Percentiles rank a stretch among this genome's conserved stretches.
Conservation (phyloP, 2,888 invertebrate species). For the Ganaspis brasiliensis region DNA sequence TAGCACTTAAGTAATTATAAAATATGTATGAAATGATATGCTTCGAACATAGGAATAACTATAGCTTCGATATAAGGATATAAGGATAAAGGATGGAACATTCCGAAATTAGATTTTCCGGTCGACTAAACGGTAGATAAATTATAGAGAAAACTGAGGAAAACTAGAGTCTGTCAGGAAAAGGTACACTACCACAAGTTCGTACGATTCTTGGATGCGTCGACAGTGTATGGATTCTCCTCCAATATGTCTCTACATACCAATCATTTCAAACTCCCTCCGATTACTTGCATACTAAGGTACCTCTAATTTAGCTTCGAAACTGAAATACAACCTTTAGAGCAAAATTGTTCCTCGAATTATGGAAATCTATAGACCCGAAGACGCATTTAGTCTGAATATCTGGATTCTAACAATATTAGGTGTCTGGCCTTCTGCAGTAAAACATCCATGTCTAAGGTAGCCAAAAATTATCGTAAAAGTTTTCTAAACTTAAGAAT, state of each 20-base stretch:
- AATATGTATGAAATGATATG: no score
- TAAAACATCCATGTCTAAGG: conserved; percentile 9
- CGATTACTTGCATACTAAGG: not conserved
- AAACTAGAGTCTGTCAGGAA: not conserved
- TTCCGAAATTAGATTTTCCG: not conserved
- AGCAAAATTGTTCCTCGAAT: not conserved
- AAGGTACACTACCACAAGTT: not conserved
- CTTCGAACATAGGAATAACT: not conserved
- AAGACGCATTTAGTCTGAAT: not conserved
- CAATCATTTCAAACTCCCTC: conserved; percentile 5
- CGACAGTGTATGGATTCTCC: not conserved
- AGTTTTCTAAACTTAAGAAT: no score
- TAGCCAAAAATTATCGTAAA: not conserved
- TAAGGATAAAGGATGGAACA: not conserved
- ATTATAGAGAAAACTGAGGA: not conserved
- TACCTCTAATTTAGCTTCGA: not conserved
- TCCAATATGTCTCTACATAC: not conserved
- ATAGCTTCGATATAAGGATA: not conserved
- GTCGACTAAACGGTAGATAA: not conserved
- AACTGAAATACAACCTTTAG: not conserved
- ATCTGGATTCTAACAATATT: not conserved
- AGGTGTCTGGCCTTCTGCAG: not conserved
- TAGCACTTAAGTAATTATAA: no score
- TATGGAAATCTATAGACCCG: conserved; percentile 19
- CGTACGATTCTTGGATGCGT: not conserved